These are phyloP conservation scores for zebrafish (Danio rerio) DNA, from an alignment of 2,113 vertebrate species.

Conservation along the genomic window DNA sequence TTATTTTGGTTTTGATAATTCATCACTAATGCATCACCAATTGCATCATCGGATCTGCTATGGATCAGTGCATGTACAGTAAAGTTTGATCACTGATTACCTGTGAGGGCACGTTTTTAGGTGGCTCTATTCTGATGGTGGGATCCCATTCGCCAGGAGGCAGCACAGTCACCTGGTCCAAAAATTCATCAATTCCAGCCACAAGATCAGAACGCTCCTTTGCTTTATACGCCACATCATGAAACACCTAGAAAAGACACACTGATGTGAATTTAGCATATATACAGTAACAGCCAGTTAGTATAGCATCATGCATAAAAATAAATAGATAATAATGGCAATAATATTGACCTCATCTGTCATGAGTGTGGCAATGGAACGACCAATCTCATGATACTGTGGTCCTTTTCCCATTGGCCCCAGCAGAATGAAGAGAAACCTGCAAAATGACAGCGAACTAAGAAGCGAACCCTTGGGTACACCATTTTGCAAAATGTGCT, in stretches of 20 bases:
- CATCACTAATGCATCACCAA: too few relatives aligned
- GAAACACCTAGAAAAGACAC: constrained; percentile 84
- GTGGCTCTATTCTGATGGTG: constrained; percentile 97
- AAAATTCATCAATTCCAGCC: constrained; percentile 96
- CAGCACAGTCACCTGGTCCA: constrained; percentile 97
- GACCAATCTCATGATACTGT: constrained; percentile 97
- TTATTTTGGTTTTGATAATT: too few relatives aligned
- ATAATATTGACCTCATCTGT: constrained; percentile 86
- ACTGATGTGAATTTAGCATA: neutral
- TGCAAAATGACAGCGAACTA: constrained; percentile 60
- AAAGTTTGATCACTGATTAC: constrained; percentile 66
- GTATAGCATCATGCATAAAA: neutral
- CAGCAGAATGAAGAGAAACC: constrained; percentile 97
- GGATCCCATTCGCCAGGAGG: constrained; percentile 99
- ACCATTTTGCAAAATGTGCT: neutral
- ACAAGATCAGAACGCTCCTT: constrained; percentile 97
- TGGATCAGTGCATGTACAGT: neutral
- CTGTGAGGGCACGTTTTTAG: constrained; percentile 98
- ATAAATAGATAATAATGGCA: neutral
- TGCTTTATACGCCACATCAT: constrained; percentile 98
- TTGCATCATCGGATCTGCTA: neutral
- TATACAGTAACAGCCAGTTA: neutral
- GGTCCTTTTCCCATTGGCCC: constrained; percentile 95
- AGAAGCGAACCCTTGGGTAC: neutral
- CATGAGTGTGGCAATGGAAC: constrained; percentile 97